Percentiles rank a stretch among this genome's conserved stretches.
These are phyloP conservation scores for Heloderma charlesbogerti DNA, from an alignment of 2,113 vertebrate species.

Conservation along the genomic window DNA sequence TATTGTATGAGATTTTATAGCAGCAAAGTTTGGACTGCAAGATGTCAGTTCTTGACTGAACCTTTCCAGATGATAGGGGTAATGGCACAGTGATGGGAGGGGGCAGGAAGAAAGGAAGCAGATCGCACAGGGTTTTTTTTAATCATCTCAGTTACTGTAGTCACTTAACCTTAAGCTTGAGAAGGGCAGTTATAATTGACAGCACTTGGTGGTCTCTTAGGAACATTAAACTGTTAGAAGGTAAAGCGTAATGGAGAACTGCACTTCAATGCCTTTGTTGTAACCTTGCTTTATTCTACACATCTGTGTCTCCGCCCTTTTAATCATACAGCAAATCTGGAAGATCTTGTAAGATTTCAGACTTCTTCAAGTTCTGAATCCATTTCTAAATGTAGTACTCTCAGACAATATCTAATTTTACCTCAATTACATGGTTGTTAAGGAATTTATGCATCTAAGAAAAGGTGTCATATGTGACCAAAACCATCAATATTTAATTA, in stretches of 20 bases:
- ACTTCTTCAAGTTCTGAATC: background rate
- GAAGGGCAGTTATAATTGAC: constrained; percentile 36
- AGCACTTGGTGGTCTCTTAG: background rate
- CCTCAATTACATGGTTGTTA: background rate
- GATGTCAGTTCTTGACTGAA: background rate
- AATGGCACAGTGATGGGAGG: background rate
- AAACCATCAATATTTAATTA: background rate
- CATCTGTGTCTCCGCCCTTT: background rate
- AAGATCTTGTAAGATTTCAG: background rate
- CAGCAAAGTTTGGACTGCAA: background rate
- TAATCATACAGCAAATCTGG: background rate
- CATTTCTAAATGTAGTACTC: background rate
- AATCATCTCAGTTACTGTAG: constrained; percentile 11
- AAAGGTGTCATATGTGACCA: background rate
- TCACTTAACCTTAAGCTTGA: constrained; percentile 36
- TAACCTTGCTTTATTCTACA: constrained; percentile 9
- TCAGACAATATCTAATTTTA: background rate
- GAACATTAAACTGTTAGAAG: constrained; percentile 8
- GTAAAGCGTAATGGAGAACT: constrained; percentile 5
- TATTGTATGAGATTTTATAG: background rate
- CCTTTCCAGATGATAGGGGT: background rate
- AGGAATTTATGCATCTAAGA: background rate
- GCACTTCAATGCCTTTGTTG: constrained; percentile 14
- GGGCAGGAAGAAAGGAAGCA: background rate
- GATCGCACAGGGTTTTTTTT: background rate